Evolutionary conservation across 1,140 invertebrate genomes (phyloP).

Genomic region (Monochamus saltuarius): DNA sequence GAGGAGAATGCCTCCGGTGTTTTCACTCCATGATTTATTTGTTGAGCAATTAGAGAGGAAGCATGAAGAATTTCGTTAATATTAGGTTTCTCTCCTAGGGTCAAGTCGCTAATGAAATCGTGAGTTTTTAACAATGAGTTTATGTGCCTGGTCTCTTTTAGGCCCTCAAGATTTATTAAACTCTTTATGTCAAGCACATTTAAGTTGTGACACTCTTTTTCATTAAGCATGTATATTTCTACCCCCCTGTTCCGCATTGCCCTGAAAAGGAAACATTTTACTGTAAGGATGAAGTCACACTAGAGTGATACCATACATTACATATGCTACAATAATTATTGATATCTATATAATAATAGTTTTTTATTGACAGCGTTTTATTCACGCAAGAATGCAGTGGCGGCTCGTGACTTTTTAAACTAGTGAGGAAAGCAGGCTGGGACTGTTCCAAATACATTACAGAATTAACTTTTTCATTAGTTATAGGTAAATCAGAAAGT

Average conservation of each 20-base stretch:
- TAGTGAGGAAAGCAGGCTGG: too few relatives aligned
- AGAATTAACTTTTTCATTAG: too few relatives aligned
- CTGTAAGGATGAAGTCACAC: too few relatives aligned
- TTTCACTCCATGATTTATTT: conserved; percentile 61
- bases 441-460: too few relatives aligned
- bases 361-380: too few relatives aligned
- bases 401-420: too few relatives aligned
- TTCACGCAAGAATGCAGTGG: too few relatives aligned
- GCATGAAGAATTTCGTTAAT: conserved; percentile 65
- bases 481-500: too few relatives aligned
- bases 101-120: conserved; percentile 38
- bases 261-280: conserved; percentile 57
- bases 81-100: conserved; percentile 57
- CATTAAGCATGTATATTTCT: conserved; percentile 77
- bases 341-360: too few relatives aligned
- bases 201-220: conserved; percentile 47
- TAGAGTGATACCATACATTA: too few relatives aligned
- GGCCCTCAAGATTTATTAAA: conserved; percentile 57
- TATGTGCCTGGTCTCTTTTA: conserved; percentile 51
- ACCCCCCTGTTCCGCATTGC: conserved; percentile 98
- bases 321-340: too few relatives aligned
- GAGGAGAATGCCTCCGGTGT: conserved; percentile 56
- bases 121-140: conserved; percentile 60
- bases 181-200: conserved; percentile 58
- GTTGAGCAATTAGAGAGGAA: conserved; percentile 64